Conservation (phyloP, 2,888 invertebrate genomes). For the Calameuta pallipes region DNA sequence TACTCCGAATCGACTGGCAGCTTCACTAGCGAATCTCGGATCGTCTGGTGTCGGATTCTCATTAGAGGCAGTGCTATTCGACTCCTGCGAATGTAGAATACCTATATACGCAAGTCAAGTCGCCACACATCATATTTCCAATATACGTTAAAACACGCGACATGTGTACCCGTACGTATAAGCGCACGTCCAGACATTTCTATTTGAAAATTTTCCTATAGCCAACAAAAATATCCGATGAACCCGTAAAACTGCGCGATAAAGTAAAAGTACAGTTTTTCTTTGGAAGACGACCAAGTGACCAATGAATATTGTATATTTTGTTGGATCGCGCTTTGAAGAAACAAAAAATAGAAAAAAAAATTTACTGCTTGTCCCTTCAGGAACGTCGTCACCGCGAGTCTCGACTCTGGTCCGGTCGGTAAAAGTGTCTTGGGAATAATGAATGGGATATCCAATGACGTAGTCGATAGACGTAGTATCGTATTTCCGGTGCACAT, state of each 20-base stretch:
- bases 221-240: not conserved
- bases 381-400: not conserved
- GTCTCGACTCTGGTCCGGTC: not conserved
- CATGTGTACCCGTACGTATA: not conserved
- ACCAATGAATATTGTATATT: not conserved
- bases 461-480: constrained; percentile 46
- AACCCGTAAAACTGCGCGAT: not conserved
- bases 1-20: not conserved
- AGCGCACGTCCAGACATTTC: not conserved
- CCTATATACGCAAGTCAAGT: not conserved
- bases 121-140: not conserved
- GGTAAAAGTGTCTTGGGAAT: constrained; percentile 23
- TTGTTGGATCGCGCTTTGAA: not conserved
- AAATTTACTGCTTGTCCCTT: not conserved
- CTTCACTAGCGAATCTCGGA: constrained; percentile 9
- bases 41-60: constrained; percentile 21
- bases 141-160: not conserved
- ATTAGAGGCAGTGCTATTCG: constrained; percentile 22
- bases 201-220: not conserved
- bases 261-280: not conserved
- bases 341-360: no score
- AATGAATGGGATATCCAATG: constrained; percentile 50
- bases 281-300: not conserved
- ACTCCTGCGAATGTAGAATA: constrained; percentile 17
- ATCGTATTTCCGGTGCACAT: constrained; percentile 42